Evolutionary conservation across 1,140 invertebrate genomes (phyloP).

Genomic region (Caerostris extrusa): DNA sequence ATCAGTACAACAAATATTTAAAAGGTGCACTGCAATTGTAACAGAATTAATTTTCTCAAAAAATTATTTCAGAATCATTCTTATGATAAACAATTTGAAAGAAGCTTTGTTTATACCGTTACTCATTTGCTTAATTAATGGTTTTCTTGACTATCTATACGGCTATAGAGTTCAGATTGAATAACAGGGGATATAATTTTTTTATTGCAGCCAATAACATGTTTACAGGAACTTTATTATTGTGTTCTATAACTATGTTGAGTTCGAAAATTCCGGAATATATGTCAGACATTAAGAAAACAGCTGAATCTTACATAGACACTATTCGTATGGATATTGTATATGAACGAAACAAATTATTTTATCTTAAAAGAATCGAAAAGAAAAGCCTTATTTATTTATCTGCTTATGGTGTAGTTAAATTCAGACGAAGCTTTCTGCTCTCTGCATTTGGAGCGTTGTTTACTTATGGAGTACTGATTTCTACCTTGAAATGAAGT

Average conservation of each 20-base stretch:
- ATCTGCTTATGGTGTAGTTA: background rate
- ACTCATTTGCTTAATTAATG: background rate
- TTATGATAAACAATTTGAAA: background rate
- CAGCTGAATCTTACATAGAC: background rate
- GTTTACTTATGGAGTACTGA: background rate
- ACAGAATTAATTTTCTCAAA: background rate
- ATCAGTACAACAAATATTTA: background rate
- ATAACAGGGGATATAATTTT: background rate
- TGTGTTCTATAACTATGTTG: background rate
- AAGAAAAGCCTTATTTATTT: background rate
- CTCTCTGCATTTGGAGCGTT: background rate
- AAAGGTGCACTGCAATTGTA: background rate
- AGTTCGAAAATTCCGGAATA: background rate
- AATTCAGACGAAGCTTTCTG: background rate
- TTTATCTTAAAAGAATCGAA: background rate
- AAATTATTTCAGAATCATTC: background rate
- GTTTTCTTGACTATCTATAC: background rate
- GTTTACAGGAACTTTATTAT: background rate
- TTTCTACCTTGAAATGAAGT: background rate
- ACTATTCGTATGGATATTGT: background rate
- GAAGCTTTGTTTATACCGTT: background rate
- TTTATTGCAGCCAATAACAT: background rate
- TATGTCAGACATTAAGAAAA: background rate
- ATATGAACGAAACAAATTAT: background rate
- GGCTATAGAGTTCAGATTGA: background rate